Evolutionary conservation across 2,797 vertebrate genomes (phyloP), one percentile per base, ranked within the genome.

Genomic region (Acanthopagrus latus): DNA sequence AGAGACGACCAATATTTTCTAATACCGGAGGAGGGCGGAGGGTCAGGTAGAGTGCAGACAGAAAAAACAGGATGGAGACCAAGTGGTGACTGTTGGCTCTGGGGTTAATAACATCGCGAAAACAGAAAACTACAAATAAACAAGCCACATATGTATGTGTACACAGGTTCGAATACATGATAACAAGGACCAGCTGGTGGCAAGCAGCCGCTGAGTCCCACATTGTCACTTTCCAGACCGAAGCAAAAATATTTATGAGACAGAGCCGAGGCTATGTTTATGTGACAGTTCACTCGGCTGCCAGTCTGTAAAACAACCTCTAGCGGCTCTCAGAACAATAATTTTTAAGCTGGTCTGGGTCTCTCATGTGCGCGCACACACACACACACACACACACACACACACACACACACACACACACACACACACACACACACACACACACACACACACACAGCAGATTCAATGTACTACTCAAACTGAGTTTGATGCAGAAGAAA

Each of bases 191-290:
- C 29, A 57, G 74, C 29, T 81, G 55, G 63, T 72, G 63, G 52
- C 52, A 64, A 67, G 33, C n/a, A 56, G 50, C 63, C 51, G 18
- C 52, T 57, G 57, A 48, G 46, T 82, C 74, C 69, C 78, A 50
- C 21, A 57, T 55, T 71, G 47, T 60, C 58, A n/a, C 66, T 79
- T 70, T 71, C 60, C 59, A 82, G 73, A 80, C 29, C 57, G 58
- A 71, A 65, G 64, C 69, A 68, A 75, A 76, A 76, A 65, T 72
- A 88, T 81, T 82, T 70, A 86, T 65, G 73, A 86, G 68, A 71
- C 71, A 78, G 54, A 72, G 66, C 50, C 51, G 69, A 70, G 54
- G 47, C 71, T 64, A 69, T 70, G 69, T 75, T 78, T 77, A 65
- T 57, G 57, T 58, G 74, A 72, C 77, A 80, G 63, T 70, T 83